Evolutionary conservation across 2,888 invertebrate species (phyloP).

Genomic region (Nineta flava): DNA sequence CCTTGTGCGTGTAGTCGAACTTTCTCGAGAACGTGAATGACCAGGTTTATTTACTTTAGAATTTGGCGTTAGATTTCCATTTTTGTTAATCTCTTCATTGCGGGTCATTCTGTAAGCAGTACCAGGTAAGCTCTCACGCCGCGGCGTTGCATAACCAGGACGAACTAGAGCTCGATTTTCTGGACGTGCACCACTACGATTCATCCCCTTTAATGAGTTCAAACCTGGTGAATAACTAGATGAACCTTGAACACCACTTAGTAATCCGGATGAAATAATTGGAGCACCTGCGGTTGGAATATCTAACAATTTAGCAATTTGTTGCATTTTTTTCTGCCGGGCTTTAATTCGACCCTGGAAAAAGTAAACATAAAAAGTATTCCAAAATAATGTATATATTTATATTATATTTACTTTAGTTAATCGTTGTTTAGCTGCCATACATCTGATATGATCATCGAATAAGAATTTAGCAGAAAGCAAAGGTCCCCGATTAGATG

Average conservation of each 20-base stretch:
- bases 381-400: background rate
- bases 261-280: slow-evolving; percentile 30
- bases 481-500: slow-evolving; percentile 58
- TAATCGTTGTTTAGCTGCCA: slow-evolving; percentile 90
- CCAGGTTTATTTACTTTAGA: background rate
- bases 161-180: slow-evolving; percentile 26
- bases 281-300: slow-evolving; percentile 43
- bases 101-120: slow-evolving; percentile 21
- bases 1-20: slow-evolving; percentile 2
- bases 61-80: slow-evolving; percentile 12
- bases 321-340: slow-evolving; percentile 91
- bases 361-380: slow-evolving; percentile 3
- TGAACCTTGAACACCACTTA: slow-evolving; percentile 21
- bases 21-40: slow-evolving; percentile 23
- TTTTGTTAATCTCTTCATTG: slow-evolving; percentile 29
- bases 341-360: slow-evolving; percentile 76
- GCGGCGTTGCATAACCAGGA: slow-evolving; percentile 29
- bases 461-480: slow-evolving; percentile 87
- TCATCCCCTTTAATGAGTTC: slow-evolving; percentile 21
- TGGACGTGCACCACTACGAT: slow-evolving; percentile 21
- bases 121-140: slow-evolving; percentile 25
- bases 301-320: slow-evolving; percentile 83
- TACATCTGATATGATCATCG: slow-evolving; percentile 96
- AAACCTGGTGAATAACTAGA: slow-evolving; percentile 20
- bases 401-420: slow-evolving; percentile 42